phyloP scores from a whole-genome alignment of 2,888 invertebrate species.

The Andrena haemorrhoa region DNA sequence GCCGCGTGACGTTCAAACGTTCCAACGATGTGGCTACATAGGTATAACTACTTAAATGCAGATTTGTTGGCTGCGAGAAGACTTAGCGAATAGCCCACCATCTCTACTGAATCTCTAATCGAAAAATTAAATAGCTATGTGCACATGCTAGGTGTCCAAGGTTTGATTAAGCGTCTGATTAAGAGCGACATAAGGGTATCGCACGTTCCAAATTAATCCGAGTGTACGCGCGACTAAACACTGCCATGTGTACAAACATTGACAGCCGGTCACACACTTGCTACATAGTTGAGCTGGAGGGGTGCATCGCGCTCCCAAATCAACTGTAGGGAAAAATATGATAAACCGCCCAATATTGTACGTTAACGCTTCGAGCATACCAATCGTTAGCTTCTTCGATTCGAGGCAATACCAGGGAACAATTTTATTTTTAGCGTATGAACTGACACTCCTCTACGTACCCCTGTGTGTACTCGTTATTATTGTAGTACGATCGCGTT shows the following conservation, averaged over 20 bases:
- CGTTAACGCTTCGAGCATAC: neutral
- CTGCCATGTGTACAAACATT: conserved; percentile 84
- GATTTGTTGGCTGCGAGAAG: too few species aligned
- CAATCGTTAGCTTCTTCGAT: neutral
- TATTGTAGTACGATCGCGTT: neutral
- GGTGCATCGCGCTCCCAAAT: conserved; percentile 29
- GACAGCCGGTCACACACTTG: conserved; percentile 82
- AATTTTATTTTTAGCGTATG: too few species aligned
- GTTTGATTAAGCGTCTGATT: conserved; percentile 56
- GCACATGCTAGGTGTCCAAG: conserved; percentile 19
- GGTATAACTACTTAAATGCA: neutral
- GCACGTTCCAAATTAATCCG: conserved; percentile 75
- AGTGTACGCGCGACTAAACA: conserved; percentile 77
- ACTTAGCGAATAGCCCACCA: too few species aligned
- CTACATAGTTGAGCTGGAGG: conserved; percentile 69
- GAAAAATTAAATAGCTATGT: conserved; percentile 20
- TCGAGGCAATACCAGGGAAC: neutral
- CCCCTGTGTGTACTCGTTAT: neutral
- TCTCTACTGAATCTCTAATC: too few species aligned
- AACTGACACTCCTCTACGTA: neutral
- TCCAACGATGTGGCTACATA: neutral
- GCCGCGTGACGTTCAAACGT: neutral
- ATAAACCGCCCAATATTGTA: neutral
- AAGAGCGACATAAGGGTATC: conserved; percentile 69
- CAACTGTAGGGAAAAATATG: conserved; percentile 16